Evolutionary conservation across 2,797 vertebrate species (phyloP).

Genomic region (Coluber constrictor): DNA sequence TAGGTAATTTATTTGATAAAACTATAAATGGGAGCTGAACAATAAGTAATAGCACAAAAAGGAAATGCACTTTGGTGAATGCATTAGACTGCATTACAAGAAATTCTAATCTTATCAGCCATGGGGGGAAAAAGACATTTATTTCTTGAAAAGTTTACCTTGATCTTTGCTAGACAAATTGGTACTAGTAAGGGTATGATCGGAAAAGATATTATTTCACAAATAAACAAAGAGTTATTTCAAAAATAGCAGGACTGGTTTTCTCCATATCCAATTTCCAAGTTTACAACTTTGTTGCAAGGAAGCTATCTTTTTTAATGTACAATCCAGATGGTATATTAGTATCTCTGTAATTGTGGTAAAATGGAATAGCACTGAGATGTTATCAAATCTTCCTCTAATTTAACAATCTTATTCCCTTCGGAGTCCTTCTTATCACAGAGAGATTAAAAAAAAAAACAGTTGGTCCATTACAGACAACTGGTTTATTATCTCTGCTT

Average conservation of each 20-base stretch:
- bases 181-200: not conserved
- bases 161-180: not conserved
- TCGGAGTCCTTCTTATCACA: not conserved
- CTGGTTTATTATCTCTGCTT: not conserved
- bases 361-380: conserved; percentile 15
- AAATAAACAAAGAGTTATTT: not conserved
- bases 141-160: not conserved
- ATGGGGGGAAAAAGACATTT: not conserved
- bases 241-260: not conserved
- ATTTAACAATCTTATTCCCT: conserved; percentile 29
- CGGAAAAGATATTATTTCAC: conserved; percentile 4
- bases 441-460: not conserved
- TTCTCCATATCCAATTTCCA: not conserved
- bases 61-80: not conserved
- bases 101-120: not conserved
- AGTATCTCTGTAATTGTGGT: not conserved
- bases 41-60: not conserved
- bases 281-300: conserved; percentile 8
- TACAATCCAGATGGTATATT: conserved; percentile 4
- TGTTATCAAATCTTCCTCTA: conserved; percentile 28
- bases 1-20: not conserved
- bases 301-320: conserved; percentile 15
- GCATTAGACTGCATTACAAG: not conserved
- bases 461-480: conserved; percentile 14
- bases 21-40: not conserved